Base-by-base conservation (phyloP, 2,113 vertebrate genomes). In the Saguinus midas region DNA sequence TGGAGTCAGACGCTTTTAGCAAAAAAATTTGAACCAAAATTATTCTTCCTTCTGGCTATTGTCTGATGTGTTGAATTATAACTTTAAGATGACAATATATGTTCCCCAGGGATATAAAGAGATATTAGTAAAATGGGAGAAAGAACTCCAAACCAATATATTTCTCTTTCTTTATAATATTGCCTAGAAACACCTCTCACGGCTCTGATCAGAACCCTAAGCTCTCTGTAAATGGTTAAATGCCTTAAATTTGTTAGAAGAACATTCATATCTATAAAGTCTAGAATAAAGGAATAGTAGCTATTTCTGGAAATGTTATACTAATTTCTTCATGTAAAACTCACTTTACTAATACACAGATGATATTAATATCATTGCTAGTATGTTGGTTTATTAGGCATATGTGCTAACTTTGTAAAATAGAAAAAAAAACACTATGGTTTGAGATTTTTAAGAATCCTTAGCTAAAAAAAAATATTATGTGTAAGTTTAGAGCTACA, bases 21-120 rank as follows among this genome's bases (percentile, higher is more conserved):
- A 32, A 43, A 87, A n/a, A 70, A n/a, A 68, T 40, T 25, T 68
- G 20, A 50, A 92, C n/a, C 3, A 58, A 72, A 88, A 83, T 83
- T 43, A 78, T 0, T 88, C 29, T 97, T 95, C 35, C 32, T 80
- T 87, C 66, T 87, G 32, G 50, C 29, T 66, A 37, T 52, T 37
- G 52, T n/a, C 23, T 97, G 37, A 76, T 57, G 1, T 25, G 29
- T 75, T 85, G 64, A 92, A 91, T 92, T 97, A 80, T 76, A 94
- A 90, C 48, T 66, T 68, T 23, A 64, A 45, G 27, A 58, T 84
- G 35, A 95, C 37, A 95, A 83, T 68, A 80, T 61, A 17, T 57
- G 23, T 81, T 32, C 90, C n/a, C 58, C 57, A 90, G 87, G 27
- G 83, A 66, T 27, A 87, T 90, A 92, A 94, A 52, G 23, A 84